Conservation (phyloP, 2,797 vertebrate species). For the Clarias platycephalus region DNA sequence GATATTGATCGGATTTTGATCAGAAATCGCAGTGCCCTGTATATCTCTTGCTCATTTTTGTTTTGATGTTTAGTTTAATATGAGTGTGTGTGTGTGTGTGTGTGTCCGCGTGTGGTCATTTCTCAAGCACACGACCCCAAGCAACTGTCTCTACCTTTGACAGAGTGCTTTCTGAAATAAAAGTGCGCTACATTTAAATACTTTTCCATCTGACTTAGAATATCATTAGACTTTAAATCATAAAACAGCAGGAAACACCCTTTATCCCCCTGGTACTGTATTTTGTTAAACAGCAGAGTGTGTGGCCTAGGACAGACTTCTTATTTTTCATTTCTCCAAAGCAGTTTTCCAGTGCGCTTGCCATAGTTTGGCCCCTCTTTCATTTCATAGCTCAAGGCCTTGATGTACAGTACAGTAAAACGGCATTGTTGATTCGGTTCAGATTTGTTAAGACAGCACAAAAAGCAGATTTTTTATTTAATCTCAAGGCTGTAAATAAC, state of each 20-base stretch:
- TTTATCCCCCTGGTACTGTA: constrained; percentile 5
- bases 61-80: not conserved
- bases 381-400: constrained; percentile 25
- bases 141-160: not conserved
- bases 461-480: not conserved
- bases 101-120: not conserved
- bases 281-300: constrained; percentile 9
- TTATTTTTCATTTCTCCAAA: constrained; percentile 14
- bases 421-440: not conserved
- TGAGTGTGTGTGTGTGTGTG: not conserved
- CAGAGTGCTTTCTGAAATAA: not conserved
- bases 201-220: constrained; percentile 31
- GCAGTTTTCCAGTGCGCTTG: constrained; percentile 29
- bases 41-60: not conserved
- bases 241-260: constrained; percentile 12
- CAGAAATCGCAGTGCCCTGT: not conserved
- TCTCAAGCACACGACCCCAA: not conserved
- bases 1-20: not conserved
- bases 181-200: not conserved
- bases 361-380: constrained; percentile 16
- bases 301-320: constrained; percentile 32
- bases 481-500: not conserved
- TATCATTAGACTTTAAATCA: constrained; percentile 28
- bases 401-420: not conserved
- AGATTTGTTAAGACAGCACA: not conserved